phyloP scores from a whole-genome alignment of 2,797 vertebrate genomes.

The Xyrichtys novacula region DNA sequence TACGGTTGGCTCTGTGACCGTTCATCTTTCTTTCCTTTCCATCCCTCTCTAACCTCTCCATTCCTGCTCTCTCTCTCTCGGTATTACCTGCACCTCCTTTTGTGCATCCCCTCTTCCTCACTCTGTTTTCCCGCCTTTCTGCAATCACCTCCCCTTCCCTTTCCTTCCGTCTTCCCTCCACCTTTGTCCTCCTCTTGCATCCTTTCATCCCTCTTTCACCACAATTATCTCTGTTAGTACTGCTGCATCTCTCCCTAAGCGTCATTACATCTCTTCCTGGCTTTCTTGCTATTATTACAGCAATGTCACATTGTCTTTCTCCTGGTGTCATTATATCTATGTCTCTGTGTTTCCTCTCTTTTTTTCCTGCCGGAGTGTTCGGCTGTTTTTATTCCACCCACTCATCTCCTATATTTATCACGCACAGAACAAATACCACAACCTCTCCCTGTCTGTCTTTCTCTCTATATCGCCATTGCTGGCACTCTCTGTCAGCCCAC shows the following conservation, averaged over 20 bases:
- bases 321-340: slow-evolving; percentile 73
- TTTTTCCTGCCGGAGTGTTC: slow-evolving; percentile 67
- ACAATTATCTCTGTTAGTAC: slow-evolving; percentile 67
- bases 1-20: slow-evolving; percentile 50
- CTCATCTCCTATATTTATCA: slow-evolving; percentile 82
- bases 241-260: slow-evolving; percentile 53
- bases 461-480: slow-evolving; percentile 54
- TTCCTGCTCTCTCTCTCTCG: too few species aligned
- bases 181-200: slow-evolving; percentile 32
- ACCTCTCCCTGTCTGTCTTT: slow-evolving; percentile 70
- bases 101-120: slow-evolving; percentile 46
- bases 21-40: slow-evolving; percentile 34
- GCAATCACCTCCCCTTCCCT: slow-evolving; percentile 10
- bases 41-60: slow-evolving; percentile 33
- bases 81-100: too few species aligned
- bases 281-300: slow-evolving; percentile 69
- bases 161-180: not conserved
- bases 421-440: slow-evolving; percentile 77
- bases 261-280: slow-evolving; percentile 54
- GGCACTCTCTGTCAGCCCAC: slow-evolving; percentile 55
- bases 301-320: slow-evolving; percentile 71
- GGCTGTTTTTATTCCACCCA: slow-evolving; percentile 81
- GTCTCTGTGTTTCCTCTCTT: slow-evolving; percentile 70
- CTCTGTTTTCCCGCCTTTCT: slow-evolving; percentile 37
- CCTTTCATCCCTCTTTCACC: slow-evolving; percentile 42